Base-by-base conservation (phyloP, 1,140 invertebrate species). In the Physella acuta region DNA sequence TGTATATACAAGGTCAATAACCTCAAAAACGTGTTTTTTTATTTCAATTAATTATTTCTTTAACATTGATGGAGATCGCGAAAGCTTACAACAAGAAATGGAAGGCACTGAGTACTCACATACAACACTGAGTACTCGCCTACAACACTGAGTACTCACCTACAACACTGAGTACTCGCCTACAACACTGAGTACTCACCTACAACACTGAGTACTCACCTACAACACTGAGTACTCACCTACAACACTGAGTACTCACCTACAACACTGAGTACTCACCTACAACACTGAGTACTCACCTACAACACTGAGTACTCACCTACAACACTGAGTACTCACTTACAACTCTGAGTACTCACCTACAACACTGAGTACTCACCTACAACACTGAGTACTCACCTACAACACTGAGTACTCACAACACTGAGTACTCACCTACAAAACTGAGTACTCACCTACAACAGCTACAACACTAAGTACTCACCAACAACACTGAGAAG, bases 401-500 rank as follows among this genome's bases (percentile, higher is more conserved):
- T 24, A 55, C 28, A 8, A 55, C 28, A 55, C 53, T 55, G 8
- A 61, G 28, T 33, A 61, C 17, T 16, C 17, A 30, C 14, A n/a
- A n/a, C 3, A 39, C 1, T 56, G n/a, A 44, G 16, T 63, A 70
- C 73, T 72, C 68, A 82, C 80, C 81, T 71, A 80, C 79, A 0
- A 82, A 79, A 55, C 77, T 78, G 17, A 11, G 33, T n/a, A 55
- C 53, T 55, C 53, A 55, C 53, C 53, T 24, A 44, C 39, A 14
- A 36, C 16, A n/a, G n/a, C 20, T 36, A 58, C 14, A n/a, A n/a
- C 3, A 39, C 1, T 56, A 30, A 44, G 16, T 63, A 70, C 73
- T 72, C 68, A 82, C 80, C 81, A 70, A 80, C 79, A 0, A 82
- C 80, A 55, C 77, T 78, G 33, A 83, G 59, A 2, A 83, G 68